Base-by-base conservation (phyloP, 2,888 invertebrate genomes). In the Subacronicta megacephala region DNA sequence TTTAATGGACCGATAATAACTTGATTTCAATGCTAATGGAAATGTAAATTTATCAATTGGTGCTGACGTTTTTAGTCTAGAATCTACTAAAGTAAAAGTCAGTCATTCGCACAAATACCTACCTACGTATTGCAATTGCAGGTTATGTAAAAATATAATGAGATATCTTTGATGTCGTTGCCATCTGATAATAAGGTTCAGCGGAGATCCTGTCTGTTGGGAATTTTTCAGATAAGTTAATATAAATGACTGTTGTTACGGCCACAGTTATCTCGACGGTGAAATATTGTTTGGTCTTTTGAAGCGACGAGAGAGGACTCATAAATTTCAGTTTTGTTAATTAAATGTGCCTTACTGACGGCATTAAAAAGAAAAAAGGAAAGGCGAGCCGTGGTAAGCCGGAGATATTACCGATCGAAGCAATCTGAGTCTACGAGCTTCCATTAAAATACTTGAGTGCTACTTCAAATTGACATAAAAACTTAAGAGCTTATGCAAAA, bases 241-340 rank as follows among this genome's bases (percentile, higher is more conserved):
- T 64, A 73, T 69, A 77, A 74, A 77, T 66, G 50, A 55, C 50
- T 51, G 71, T 57, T 60, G 68, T 73, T 64, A 51, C 47, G 50
- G 57, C 42, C 12, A 45, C 52, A 64, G 70, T 67, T 71, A 69
- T 61, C 54, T 56, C 52, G 38, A 26, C 53, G 44, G 50, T 74
- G 59, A 67, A 62, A 62, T 62, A 75, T 71, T 61, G 66, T 51
- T 58, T 40, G 53, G 49, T 41, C 45, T 55, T 41, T 61, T 45
- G 60, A 64, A 56, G 53, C 62, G 50, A 12, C 43, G 23, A 38
- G 13, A 53, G 63, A 64, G 60, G 45, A 41, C 54, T 46, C 52
- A 64, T 62, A 71, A 66, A 68, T 71, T 61, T 47, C 45, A 61
- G 43, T 59, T 75, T 62, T 62, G 51, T 66, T 75, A 75, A 72